Base-by-base conservation (phyloP, 35 echinoderm and acorn worm genomes). In the Stichopus chloronotus region DNA sequence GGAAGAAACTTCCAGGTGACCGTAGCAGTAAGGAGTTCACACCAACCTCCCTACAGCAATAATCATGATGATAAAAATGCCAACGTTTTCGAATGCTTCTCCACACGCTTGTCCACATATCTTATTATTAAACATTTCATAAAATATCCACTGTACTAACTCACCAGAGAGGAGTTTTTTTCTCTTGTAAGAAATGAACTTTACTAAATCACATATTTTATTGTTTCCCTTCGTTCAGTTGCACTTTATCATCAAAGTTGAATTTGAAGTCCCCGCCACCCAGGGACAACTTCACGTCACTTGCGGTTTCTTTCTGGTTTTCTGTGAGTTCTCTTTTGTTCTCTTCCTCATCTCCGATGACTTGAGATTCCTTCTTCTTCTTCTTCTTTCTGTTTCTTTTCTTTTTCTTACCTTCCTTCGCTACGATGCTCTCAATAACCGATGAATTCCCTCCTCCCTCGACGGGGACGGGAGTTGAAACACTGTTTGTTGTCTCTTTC, bases 331-430 rank as follows among this genome's bases (percentile, higher is more conserved):
- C 55, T 5, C 58, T 58, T 25, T 85, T n/a, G 8, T 58, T 17
- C 71, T 65, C 59, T 58, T 52, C 13, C 12, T 89, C 60, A 8
- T 89, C 59, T 8, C 61, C 61, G 65, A 74, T 21, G 3, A 63
- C 23, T 25, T 89, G 59, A 0, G 58, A 52, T 19, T 53, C 65
- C 43, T 89, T 89, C 60, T 89, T 89, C 61, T 89, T 89, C 19
- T 71, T 89, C 87, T 89, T 89, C 30, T 63, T 89, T 71, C 87
- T 65, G 52, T 89, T 89, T 59, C 87, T 58, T 55, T 71, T 89
- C 87, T 89, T 89, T 24, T 89, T 89, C 61, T 89, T 89, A 3
- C 4, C 7, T 74, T 89, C 87, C 24, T 74, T 61, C 43, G 57
- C 60, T 24, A 25, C 65, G 5, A 89, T 10, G 4, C 52, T 61